These are phyloP conservation scores for Liolophura sinensis DNA, from an alignment of 1,140 invertebrate species.

Conservation along the genomic window DNA sequence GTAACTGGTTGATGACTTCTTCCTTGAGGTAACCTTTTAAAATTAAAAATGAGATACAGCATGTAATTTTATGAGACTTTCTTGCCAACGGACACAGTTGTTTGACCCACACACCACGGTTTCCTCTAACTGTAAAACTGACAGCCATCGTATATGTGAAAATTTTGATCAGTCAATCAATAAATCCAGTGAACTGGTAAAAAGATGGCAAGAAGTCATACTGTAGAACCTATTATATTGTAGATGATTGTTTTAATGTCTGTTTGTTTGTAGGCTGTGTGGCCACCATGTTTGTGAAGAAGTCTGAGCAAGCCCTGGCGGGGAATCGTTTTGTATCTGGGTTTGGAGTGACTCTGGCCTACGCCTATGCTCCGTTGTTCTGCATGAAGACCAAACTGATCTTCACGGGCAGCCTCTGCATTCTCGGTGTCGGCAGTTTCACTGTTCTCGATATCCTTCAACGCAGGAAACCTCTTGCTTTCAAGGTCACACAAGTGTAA, in stretches of 20 bases:
- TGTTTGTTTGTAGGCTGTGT: constrained; percentile 33
- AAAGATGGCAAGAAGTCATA: background rate
- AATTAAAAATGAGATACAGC: background rate
- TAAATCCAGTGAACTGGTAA: background rate
- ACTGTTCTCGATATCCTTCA: constrained; percentile 17
- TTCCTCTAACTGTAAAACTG: too few species aligned
- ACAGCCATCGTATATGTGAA: too few species aligned
- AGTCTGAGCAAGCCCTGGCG: constrained; percentile 45
- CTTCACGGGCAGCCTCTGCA: constrained; percentile 22
- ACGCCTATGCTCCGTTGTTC: constrained; percentile 25
- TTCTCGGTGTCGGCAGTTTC: constrained; percentile 24
- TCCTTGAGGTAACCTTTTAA: background rate
- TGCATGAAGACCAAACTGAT: constrained; percentile 37
- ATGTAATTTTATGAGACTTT: background rate
- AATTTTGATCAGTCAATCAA: background rate
- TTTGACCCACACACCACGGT: too few species aligned
- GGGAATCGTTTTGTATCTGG: constrained; percentile 29
- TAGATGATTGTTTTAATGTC: background rate
- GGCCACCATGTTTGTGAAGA: constrained; percentile 36
- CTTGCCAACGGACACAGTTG: too few species aligned
- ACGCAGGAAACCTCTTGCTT: background rate
- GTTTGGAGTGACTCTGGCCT: constrained; percentile 27
- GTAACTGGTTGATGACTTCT: background rate
- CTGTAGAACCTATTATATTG: constrained; percentile 3
- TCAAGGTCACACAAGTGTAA: background rate